Evolutionary conservation across 1,140 invertebrate genomes (phyloP).

Genomic region (Apis laboriosa): DNA sequence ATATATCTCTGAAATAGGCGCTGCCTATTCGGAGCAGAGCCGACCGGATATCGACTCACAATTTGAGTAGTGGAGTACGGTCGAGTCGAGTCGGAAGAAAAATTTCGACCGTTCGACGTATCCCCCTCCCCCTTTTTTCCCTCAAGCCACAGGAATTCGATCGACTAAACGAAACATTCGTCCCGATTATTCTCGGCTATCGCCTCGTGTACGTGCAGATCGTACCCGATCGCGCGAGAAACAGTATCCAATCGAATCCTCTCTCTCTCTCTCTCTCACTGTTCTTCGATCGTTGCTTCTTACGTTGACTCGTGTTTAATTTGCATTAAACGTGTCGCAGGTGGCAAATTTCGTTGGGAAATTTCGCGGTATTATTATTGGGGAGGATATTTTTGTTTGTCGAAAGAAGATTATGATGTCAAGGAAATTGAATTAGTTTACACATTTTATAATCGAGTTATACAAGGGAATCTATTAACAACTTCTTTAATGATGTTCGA

Average conservation of each 20-base stretch:
- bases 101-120: conserved; percentile 64
- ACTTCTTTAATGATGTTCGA: no score
- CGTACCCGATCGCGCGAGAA: conserved; percentile 22
- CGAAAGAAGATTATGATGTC: no score
- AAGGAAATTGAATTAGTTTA: no score
- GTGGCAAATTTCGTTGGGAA: neutral
- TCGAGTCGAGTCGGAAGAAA: conserved; percentile 69
- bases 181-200: conserved; percentile 59
- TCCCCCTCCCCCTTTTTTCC: neutral
- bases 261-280: neutral
- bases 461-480: no score
- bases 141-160: conserved; percentile 54
- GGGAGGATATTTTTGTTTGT: no score
- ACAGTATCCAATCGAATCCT: neutral
- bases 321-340: neutral
- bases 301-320: neutral
- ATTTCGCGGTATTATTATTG: neutral
- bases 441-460: no score
- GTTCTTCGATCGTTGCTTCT: neutral
- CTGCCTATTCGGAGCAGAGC: neutral
- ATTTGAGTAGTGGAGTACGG: conserved; percentile 71
- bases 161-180: conserved; percentile 63
- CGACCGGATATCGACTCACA: conserved; percentile 68
- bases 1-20: conserved; percentile 66
- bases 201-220: conserved; percentile 24